Percentiles rank a stretch among this genome's conserved stretches.
These are phyloP conservation scores for Actinernus sp. DNA, from an alignment of 92 coral and sea anemone species.

Conservation along the genomic window DNA sequence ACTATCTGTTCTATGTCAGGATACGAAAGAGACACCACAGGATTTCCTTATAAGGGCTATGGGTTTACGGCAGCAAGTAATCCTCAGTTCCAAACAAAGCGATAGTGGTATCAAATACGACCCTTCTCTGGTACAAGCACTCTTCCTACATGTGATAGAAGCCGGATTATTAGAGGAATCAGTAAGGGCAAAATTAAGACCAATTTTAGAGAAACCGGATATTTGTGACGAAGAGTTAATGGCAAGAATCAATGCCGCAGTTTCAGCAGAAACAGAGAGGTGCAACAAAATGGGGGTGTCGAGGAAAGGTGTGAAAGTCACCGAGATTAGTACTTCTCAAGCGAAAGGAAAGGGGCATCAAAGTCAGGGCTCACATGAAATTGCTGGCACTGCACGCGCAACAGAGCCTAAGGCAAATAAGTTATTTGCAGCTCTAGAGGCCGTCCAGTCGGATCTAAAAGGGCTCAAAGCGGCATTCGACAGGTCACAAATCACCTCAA, in stretches of 20 bases:
- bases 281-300: slow-evolving; percentile 20
- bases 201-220: slow-evolving; percentile 27
- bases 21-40: slow-evolving; percentile 53
- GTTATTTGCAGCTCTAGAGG: slow-evolving; percentile 2
- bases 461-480: neutral
- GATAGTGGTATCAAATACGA: slow-evolving; percentile 53
- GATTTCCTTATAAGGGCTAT: slow-evolving; percentile 64
- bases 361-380: slow-evolving; percentile 18
- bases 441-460: slow-evolving; percentile 4
- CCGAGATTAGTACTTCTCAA: neutral
- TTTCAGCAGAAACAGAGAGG: slow-evolving; percentile 37
- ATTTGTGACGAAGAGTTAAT: slow-evolving; percentile 50
- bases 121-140: slow-evolving; percentile 39
- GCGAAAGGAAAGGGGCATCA: slow-evolving; percentile 6
- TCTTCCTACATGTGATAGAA: slow-evolving; percentile 61
- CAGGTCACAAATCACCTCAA: slow-evolving; percentile 2
- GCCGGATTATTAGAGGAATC: slow-evolving; percentile 50
- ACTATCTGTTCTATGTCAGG: slow-evolving; percentile 47
- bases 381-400: slow-evolving; percentile 24
- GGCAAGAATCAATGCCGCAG: slow-evolving; percentile 35
- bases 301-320: slow-evolving; percentile 19
- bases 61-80: slow-evolving; percentile 46
- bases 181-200: slow-evolving; percentile 57
- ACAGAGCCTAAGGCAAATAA: slow-evolving; percentile 3
- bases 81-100: slow-evolving; percentile 41